These are phyloP conservation scores for Mormyrops boulengeri DNA, from an alignment of 2,797 vertebrate genomes.

Conservation along the genomic window DNA sequence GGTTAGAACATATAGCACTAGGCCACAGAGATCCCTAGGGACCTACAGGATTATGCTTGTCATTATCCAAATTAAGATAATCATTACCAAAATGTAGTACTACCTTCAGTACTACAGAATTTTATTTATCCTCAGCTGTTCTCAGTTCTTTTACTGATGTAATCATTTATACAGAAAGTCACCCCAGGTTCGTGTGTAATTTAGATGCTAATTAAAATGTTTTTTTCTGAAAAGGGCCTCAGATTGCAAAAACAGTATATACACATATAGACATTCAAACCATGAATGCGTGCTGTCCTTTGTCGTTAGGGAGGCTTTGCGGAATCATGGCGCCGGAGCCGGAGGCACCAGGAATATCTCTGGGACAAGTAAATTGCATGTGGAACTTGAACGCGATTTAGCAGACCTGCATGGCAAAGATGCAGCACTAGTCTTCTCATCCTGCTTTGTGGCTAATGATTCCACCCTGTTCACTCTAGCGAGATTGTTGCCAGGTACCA, in stretches of 20 bases:
- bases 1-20: background rate
- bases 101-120: background rate
- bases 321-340: conserved; percentile 70
- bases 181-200: background rate
- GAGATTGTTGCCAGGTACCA: conserved; percentile 67
- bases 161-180: background rate
- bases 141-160: background rate
- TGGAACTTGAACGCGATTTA: conserved; percentile 69
- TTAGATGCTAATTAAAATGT: background rate
- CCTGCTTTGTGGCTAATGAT: conserved; percentile 75
- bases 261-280: background rate
- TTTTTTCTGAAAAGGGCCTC: background rate
- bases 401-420: conserved; percentile 74
- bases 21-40: background rate
- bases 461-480: conserved; percentile 73
- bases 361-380: conserved; percentile 73
- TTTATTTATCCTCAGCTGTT: background rate
- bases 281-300: background rate
- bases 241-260: background rate
- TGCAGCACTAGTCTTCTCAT: conserved; percentile 70
- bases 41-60: no score
- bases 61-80: background rate
- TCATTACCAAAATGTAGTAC: background rate
- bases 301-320: conserved; percentile 61
- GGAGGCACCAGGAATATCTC: conserved; percentile 76